Evolutionary conservation across 2,113 vertebrate species (phyloP), one percentile per base, ranked within the genome.

Genomic region (Hippocampus mohnikei): DNA sequence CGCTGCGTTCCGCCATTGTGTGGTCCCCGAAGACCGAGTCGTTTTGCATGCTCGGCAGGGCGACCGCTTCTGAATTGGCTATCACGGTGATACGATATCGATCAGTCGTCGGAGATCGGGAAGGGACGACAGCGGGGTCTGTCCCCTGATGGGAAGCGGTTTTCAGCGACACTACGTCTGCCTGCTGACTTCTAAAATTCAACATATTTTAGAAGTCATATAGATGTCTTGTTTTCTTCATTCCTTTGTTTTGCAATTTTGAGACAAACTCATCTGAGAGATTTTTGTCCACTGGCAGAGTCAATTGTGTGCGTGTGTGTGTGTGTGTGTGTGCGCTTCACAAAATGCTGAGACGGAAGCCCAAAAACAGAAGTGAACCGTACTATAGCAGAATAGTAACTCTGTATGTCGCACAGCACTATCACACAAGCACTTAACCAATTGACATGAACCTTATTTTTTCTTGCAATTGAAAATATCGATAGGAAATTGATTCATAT

Each of bases 61-160:
- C 67, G 71, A 73, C 16, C 1, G 44, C 33, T 68, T 75, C 73
- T 72, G 84, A 90, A 90, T 89, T 85, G 86, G 79, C 87, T 86
- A 88, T 87, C 87, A 88, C 66, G 81, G 83, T 91, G 84, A 90
- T 84, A 84, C 79, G 77, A 83, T 90, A 91, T 90, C 88, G 89
- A 91, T 88, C 86, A 82, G 81, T 76, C 66, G 79, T 81, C 63
- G 46, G 55, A 73, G 79, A 75, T 58, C 72, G 50, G 55, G 53
- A 70, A 18, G 42, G 67, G 67, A 25, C 10, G 67, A 70, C 78
- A 72, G 71, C 23, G 27, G 63, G 15, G 33, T 60, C 50, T 69
- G 21, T 74, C 75, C 62, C 62, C 72, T 82, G 79, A 81, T 79
- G 69, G 75, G 72, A 77, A 66, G 15, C 73, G 74, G 77, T 73